Percentiles rank a stretch among this genome's conserved stretches.
Evolutionary conservation across 2,888 invertebrate genomes (phyloP).

Genomic region (Catocala fraxini): DNA sequence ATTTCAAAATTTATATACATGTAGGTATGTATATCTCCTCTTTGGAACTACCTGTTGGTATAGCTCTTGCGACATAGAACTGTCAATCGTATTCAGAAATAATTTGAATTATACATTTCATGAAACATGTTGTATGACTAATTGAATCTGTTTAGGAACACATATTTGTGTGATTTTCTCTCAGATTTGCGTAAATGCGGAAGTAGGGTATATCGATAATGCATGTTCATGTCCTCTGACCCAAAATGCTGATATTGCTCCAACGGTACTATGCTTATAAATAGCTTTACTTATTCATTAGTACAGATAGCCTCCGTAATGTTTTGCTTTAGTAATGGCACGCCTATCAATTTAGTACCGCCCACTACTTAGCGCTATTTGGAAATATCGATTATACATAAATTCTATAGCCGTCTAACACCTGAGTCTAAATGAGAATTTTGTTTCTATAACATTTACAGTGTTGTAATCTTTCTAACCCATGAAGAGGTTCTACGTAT

Average conservation of each 20-base stretch:
- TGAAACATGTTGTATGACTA: conserved; percentile 38
- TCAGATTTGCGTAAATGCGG: conserved; percentile 40
- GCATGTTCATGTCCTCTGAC: conserved; percentile 54
- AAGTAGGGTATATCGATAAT: conserved; percentile 47
- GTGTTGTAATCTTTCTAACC: conserved; percentile 37
- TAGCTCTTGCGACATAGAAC: conserved; percentile 29
- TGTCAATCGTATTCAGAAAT: conserved; percentile 29
- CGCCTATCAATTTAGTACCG: conserved; percentile 21
- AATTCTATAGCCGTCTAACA: conserved; percentile 31
- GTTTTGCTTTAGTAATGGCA: conserved; percentile 3
- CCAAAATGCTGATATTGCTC: conserved; percentile 51
- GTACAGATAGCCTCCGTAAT: conserved; percentile 14
- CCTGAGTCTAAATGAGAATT: conserved; percentile 49
- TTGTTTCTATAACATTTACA: conserved; percentile 31
- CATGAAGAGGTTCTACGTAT: conserved; percentile 25
- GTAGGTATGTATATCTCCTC: no score
- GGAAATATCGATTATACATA: conserved; percentile 26
- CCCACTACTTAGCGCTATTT: conserved; percentile 17
- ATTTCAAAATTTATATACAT: no score
- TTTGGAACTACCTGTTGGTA: background rate
- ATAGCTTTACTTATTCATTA: conserved; percentile 36
- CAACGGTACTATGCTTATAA: conserved; percentile 52
- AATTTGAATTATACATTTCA: conserved; percentile 35
- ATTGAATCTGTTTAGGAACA: conserved; percentile 40
- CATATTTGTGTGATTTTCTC: conserved; percentile 32